Evolutionary conservation across 2,797 vertebrate species (phyloP).

Genomic region (Antennarius maculatus): DNA sequence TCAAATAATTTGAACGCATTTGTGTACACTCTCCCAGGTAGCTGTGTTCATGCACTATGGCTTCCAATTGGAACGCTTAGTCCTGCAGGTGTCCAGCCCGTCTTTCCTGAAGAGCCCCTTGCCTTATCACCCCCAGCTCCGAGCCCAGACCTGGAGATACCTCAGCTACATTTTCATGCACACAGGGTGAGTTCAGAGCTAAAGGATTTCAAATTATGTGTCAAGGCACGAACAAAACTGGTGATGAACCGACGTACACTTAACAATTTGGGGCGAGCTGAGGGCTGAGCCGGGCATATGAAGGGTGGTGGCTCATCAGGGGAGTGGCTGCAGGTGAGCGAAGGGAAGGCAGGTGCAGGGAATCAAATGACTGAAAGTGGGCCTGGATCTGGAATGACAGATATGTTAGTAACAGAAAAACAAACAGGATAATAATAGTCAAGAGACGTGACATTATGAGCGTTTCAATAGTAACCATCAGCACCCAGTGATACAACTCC

Average conservation of each 20-base stretch:
- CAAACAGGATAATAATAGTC: too few relatives aligned
- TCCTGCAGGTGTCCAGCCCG: slow-evolving; percentile 94
- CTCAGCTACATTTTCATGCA: slow-evolving; percentile 98
- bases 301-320: too few relatives aligned
- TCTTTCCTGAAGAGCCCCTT: slow-evolving; percentile 90
- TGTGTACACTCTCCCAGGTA: slow-evolving; percentile 76
- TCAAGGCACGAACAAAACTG: too few relatives aligned
- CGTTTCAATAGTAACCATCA: slow-evolving; percentile 4
- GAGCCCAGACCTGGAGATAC: slow-evolving; percentile 94
- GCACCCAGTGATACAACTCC: neutral
- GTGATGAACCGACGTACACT: too few relatives aligned
- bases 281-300: too few relatives aligned
- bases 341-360: too few relatives aligned
- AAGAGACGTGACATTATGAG: too few relatives aligned
- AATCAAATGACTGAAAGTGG: too few relatives aligned
- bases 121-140: slow-evolving; percentile 93
- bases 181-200: slow-evolving; percentile 86
- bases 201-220: neutral
- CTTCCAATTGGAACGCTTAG: slow-evolving; percentile 88
- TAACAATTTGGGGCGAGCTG: too few relatives aligned
- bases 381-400: too few relatives aligned
- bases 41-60: slow-evolving; percentile 96
- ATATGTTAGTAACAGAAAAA: too few relatives aligned
- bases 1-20: neutral
- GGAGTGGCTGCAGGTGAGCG: too few relatives aligned